These are phyloP conservation scores for Enteromius viviparus DNA, from an alignment of 2,797 vertebrate species.

Conservation along the genomic window DNA sequence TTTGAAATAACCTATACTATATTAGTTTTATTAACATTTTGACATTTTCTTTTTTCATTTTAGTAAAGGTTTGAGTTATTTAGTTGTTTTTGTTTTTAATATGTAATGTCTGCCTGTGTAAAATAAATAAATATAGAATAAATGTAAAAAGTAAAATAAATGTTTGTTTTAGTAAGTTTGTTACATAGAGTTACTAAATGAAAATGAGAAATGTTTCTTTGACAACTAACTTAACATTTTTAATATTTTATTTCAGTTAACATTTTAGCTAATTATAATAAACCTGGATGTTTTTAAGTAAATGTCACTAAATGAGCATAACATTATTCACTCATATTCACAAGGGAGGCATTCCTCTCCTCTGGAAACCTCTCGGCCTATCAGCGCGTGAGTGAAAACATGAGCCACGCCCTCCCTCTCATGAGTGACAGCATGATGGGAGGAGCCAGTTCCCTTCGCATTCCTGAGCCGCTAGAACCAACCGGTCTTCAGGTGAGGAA, in stretches of 20 bases:
- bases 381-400: constrained; percentile 73
- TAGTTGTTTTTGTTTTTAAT: neutral
- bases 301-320: neutral
- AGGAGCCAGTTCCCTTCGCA: constrained; percentile 67
- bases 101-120: too few relatives aligned
- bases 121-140: too few relatives aligned
- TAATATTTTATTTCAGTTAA: neutral
- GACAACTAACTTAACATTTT: neutral
- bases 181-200: neutral
- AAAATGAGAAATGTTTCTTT: neutral
- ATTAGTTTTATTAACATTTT: neutral
- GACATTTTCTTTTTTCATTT: neutral
- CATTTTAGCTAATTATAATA: too few relatives aligned
- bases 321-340: neutral
- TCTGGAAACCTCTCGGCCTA: constrained; percentile 71
- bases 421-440: constrained; percentile 66
- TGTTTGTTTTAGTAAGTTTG: neutral
- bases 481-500: constrained; percentile 67
- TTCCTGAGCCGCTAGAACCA: constrained; percentile 73
- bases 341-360: constrained; percentile 74
- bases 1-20: neutral
- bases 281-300: neutral
- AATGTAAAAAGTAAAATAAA: neutral
- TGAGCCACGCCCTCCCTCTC: constrained; percentile 66
- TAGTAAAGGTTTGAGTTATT: neutral